Percentiles rank a stretch among this genome's conserved stretches.
Conservation (phyloP, 2,113 vertebrate species). For the Oreochromis tanganicae region DNA sequence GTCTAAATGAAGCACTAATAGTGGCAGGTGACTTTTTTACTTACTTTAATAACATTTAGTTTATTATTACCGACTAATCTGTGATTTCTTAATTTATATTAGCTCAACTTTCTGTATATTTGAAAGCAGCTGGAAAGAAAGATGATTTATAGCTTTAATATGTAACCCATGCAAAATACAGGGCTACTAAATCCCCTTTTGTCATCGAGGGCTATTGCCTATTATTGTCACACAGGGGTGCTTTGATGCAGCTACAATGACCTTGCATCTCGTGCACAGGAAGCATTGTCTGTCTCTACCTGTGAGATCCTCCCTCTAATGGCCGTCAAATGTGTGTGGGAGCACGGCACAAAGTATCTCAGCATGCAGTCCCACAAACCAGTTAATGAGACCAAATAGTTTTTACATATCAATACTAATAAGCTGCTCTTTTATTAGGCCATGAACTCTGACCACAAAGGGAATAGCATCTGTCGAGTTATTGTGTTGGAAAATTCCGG, state of each 20-base stretch:
- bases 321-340: neutral
- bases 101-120: neutral
- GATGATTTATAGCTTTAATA: neutral
- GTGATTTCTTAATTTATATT: neutral
- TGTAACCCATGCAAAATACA: neutral
- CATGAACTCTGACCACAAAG: neutral
- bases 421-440: neutral
- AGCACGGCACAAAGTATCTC: neutral
- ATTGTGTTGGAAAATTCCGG: neutral
- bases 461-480: neutral
- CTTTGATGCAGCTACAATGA: neutral
- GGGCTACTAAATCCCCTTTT: neutral
- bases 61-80: neutral
- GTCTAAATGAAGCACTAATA: neutral
- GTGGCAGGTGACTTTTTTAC: neutral
- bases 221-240: neutral
- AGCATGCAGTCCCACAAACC: neutral
- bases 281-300: neutral
- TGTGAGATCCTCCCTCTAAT: neutral
- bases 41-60: neutral
- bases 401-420: neutral
- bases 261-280: neutral
- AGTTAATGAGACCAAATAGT: neutral
- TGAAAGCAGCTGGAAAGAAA: neutral
- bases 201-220: neutral